A percentile compares a stretch with the other conserved stretches of the same genome.
These are phyloP conservation scores for Takifugu flavidus DNA, from an alignment of 2,113 vertebrate species.

Conservation along the genomic window DNA sequence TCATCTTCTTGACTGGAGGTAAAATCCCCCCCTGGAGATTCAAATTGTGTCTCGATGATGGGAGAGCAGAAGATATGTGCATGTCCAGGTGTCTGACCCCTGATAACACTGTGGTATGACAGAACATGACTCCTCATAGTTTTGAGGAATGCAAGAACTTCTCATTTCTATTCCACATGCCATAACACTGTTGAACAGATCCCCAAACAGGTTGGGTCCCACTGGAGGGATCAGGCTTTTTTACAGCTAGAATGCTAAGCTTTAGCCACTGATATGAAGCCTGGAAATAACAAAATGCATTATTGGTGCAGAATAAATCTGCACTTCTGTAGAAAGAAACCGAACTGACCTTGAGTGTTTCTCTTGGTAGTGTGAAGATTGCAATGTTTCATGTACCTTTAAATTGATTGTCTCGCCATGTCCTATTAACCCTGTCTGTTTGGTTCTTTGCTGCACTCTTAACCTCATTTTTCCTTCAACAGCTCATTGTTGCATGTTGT, in stretches of 20 bases:
- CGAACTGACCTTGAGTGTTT: slow-evolving; percentile 45
- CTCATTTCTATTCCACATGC: too few species aligned
- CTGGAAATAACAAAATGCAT: slow-evolving; percentile 19
- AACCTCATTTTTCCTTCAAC: slow-evolving; percentile 33
- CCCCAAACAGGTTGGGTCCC: too few species aligned
- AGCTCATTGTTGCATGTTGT: slow-evolving; percentile 39
- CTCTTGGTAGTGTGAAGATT: slow-evolving; percentile 19
- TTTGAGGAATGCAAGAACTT: too few species aligned
- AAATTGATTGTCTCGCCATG: slow-evolving; percentile 20
- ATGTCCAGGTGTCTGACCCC: neutral
- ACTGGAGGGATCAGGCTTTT: too few species aligned
- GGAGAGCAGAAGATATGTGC: slow-evolving; percentile 12
- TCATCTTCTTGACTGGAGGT: slow-evolving; percentile 40
- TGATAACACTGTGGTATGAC: too few species aligned
- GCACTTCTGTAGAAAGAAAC: slow-evolving; percentile 29
- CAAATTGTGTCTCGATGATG: slow-evolving; percentile 13
- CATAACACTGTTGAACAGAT: too few species aligned
- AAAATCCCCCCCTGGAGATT: slow-evolving; percentile 32
- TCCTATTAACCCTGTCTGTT: slow-evolving; percentile 36
- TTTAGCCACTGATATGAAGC: too few species aligned
- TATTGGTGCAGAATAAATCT: slow-evolving; percentile 37
- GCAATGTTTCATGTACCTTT: slow-evolving; percentile 1
- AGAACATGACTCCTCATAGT: too few species aligned
- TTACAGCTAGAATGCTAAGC: too few species aligned
- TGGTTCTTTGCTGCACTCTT: slow-evolving; percentile 36